Base-by-base conservation (phyloP, 2,888 invertebrate species). In the Euplagia quadripunctaria region DNA sequence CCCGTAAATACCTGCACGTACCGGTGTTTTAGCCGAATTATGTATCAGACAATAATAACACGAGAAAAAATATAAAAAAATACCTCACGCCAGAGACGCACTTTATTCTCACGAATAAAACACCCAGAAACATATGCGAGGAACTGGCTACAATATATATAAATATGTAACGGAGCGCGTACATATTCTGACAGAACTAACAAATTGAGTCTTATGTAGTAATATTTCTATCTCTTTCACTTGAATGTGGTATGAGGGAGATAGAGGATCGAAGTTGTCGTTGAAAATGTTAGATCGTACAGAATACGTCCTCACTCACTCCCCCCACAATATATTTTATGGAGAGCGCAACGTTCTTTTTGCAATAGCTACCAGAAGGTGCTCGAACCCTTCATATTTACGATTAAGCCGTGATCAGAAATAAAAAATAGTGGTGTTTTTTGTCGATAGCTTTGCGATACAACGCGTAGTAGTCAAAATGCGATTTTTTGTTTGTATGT, bases 331-430 rank as follows among this genome's bases (percentile, higher is more conserved):
- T 94, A 95, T 95, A 95, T 95, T 94, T 95, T 95, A 95, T 95
- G 94, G 93, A 94, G 94, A 94, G 93, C 90, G 91, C 90, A 90
- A 86, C 92, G 91, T 92, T 95, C 94, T 95, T 95, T 94, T 94
- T 94, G 95, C 95, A 95, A 95, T 95, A 95, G 94, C 91, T 86
- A 88, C 90, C 95, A 95, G 94, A 94, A 94, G 95, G 95, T 94
- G 94, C 94, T 93, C 89, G 91, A 91, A 93, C 95, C 95, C 94
- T 94, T 95, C 94, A 95, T 95, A 95, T 95, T 95, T 95, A 95
- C 95, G 95, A 95, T 95, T 94, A 94, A 94, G 92, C 91, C 95
- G 95, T 95, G 95, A 95, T 94, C 94, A 91, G 95, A 95, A 95
- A 95, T 91, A 93, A 94, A 94, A 94, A 93, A 90, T 91, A 92